phyloP scores from a whole-genome alignment of 2,888 invertebrate species.

The Drosophila meridionalis region DNA sequence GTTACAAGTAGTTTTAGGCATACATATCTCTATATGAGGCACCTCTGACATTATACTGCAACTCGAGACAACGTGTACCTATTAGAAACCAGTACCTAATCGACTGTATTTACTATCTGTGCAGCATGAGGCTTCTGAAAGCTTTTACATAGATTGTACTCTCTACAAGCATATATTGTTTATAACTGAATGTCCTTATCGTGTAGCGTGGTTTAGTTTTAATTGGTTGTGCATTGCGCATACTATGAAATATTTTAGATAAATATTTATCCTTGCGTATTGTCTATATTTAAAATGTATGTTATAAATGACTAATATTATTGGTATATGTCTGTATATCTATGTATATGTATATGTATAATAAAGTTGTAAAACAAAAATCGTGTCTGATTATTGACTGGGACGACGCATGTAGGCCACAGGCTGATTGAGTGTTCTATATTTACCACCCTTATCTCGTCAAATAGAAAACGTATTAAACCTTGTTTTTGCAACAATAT shows the following conservation, averaged over 20 bases:
- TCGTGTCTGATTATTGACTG: conserved; percentile 9
- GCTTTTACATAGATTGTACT: conserved; percentile 56
- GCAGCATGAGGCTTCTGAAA: conserved; percentile 38
- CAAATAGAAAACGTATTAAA: conserved; percentile 24
- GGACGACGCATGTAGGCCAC: background rate
- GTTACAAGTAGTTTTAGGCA: conserved; percentile 61
- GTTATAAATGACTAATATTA: conserved; percentile 47
- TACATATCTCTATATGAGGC: conserved; percentile 59
- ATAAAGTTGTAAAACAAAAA: conserved; percentile 66
- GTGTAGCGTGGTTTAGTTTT: conserved; percentile 55
- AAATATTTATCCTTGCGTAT: conserved; percentile 56
- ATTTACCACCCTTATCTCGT: conserved; percentile 32
- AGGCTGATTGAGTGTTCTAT: conserved; percentile 8
- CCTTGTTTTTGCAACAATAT: conserved; percentile 11
- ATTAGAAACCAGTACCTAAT: conserved; percentile 71
- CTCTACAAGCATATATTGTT: conserved; percentile 32
- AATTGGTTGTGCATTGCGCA: conserved; percentile 52
- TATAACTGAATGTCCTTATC: conserved; percentile 64
- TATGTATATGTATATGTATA: conserved; percentile 41
- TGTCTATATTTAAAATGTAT: conserved; percentile 46
- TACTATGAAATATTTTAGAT: conserved; percentile 67
- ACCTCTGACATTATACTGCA: conserved; percentile 47
- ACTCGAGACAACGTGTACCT: conserved; percentile 58
- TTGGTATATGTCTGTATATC: conserved; percentile 25
- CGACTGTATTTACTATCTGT: conserved; percentile 42